Base-by-base conservation (phyloP, 2,797 vertebrate species). In the Lates japonicus region DNA sequence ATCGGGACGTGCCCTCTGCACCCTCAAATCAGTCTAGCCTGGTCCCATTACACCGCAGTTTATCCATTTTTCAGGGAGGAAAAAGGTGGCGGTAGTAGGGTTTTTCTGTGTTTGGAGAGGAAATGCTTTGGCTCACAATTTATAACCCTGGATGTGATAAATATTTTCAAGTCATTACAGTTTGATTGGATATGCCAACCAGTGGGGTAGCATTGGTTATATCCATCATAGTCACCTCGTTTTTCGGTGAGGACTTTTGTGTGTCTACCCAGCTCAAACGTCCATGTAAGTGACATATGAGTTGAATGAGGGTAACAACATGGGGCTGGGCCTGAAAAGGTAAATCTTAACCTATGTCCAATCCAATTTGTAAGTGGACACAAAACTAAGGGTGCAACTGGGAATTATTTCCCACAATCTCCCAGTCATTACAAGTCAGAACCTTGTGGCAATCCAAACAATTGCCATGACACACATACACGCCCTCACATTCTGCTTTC, bases 1-100 rank as follows among this genome's bases (percentile, higher is more conserved):
- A 88, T 87, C 5, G 55, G 67, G 87, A 92, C 76, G 11, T 92
- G 89, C 69, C 90, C 90, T 88, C 78, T 91, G 83, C 88, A 84
- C 88, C 84, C 68, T 78, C 63, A 71, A 86, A 92, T 88, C 87
- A 87, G 82, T 90, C 84, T 58, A 64, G 80, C 89, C 70, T 10
- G 61, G 74, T 90, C 87, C 87, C 92, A 88, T 91, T 91, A 88
- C 83, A 63, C 75, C 63, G 44, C 74, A 77, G 81, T 88, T 84
- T 83, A 80, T 86, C 87, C 83, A 81, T 75, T 78, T 88, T 85
- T 80, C 73, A 66, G 62, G 25, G 25, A 62, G 41, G 59, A 25
- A 39, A 72, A 35, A 33, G 22, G 80, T 42, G 75, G 68, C 29
- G 6, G 63, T 74, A 80, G 67, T 20, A 42, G 57, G 4, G 17